phyloP scores from a whole-genome alignment of 2,113 vertebrate species.

The Semnornis frantzii region DNA sequence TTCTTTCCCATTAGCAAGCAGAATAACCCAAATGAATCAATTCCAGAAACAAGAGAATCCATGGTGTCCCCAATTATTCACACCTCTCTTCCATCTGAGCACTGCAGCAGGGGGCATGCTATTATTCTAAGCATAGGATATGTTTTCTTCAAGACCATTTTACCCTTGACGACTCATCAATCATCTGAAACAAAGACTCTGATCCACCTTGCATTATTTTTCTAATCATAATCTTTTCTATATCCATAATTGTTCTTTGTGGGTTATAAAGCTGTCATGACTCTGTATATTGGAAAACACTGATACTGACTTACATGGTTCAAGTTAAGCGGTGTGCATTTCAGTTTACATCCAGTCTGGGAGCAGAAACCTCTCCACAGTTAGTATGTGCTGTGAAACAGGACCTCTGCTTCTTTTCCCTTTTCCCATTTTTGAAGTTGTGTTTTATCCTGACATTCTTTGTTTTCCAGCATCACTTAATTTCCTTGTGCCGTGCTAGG shows the following conservation, averaged over 20 bases:
- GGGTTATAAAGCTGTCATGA: conserved; percentile 46
- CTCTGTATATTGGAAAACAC: conserved; percentile 20
- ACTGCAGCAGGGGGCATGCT: background rate
- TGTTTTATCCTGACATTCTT: background rate
- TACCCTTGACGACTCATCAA: background rate
- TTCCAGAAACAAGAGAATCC: conserved; percentile 21
- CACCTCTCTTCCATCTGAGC: background rate
- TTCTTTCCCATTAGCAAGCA: conserved; percentile 2
- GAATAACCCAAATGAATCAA: background rate
- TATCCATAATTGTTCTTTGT: conserved; percentile 60
- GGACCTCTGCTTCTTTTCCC: background rate
- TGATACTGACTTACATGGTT: conserved; percentile 17
- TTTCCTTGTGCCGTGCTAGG: background rate
- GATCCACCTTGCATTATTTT: conserved; percentile 4
- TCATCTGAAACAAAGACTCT: conserved; percentile 13
- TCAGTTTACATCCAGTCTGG: background rate
- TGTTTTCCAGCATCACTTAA: background rate
- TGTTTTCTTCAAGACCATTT: background rate
- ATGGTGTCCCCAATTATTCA: background rate
- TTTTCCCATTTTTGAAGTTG: background rate
- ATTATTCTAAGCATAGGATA: background rate
- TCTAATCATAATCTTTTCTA: conserved; percentile 13
- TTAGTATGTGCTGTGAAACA: background rate
- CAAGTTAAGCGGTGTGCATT: background rate
- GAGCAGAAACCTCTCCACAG: background rate